Conservation (phyloP, 92 coral and sea anemone genomes). For the Siderastrea radians region DNA sequence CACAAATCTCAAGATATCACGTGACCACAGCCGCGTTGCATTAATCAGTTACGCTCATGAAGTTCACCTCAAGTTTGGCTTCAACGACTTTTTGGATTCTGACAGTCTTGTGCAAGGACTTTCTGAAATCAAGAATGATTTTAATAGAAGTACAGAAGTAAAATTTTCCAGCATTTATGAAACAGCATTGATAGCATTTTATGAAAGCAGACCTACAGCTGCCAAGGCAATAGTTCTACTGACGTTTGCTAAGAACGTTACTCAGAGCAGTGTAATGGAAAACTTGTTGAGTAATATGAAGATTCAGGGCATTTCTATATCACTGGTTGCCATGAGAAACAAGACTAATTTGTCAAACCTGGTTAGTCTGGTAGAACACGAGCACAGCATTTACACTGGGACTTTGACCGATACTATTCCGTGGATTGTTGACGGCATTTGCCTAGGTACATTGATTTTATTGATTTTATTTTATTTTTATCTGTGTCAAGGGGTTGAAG, state of each 20-base stretch:
- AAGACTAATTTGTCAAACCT: not conserved
- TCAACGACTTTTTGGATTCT: conserved; percentile 8
- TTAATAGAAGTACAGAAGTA: conserved; percentile 10
- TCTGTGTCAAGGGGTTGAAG: too few species aligned
- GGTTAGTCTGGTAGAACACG: conserved; percentile 19
- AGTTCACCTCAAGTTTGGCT: conserved; percentile 16
- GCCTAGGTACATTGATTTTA: conserved; percentile 35
- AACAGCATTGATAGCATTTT: conserved; percentile 21
- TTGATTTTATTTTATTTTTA: too few species aligned
- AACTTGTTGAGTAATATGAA: not conserved
- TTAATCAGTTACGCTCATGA: conserved; percentile 15
- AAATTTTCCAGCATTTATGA: conserved; percentile 11
- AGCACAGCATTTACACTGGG: conserved; percentile 23
- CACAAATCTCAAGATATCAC: conserved; percentile 8
- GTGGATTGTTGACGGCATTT: conserved; percentile 52
- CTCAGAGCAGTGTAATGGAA: not conserved
- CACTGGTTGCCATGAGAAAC: conserved; percentile 50
- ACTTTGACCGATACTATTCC: conserved; percentile 24
- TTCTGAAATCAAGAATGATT: conserved; percentile 5
- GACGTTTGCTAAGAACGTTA: conserved; percentile 24
- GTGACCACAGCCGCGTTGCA: conserved; percentile 11
- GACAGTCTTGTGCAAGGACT: not conserved
- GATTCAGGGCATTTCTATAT: conserved; percentile 27
- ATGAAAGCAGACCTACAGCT: not conserved
- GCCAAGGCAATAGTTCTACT: conserved; percentile 38